Percentiles rank a stretch among this genome's conserved stretches.
Conservation (phyloP, 2,113 vertebrate genomes). For the Epinephelus fuscoguttatus region DNA sequence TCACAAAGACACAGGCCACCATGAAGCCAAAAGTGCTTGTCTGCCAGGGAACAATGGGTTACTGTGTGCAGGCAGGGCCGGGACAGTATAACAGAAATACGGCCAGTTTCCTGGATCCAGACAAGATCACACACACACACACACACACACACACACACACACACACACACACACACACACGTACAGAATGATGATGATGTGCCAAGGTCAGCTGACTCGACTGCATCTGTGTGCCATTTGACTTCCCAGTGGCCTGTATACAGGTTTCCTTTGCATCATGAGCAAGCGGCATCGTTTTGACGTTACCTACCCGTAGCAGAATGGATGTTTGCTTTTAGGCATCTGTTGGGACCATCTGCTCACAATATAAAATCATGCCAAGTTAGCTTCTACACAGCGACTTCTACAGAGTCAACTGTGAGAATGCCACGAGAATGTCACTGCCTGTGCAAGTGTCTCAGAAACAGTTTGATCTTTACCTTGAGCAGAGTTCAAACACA, state of each 20-base stretch:
- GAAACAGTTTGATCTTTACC: conserved; percentile 17
- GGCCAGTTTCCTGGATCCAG: conserved; percentile 44
- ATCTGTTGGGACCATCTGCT: conserved; percentile 65
- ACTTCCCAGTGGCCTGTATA: conserved; percentile 30
- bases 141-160: neutral
- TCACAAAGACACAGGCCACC: conserved; percentile 5
- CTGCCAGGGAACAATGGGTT: conserved; percentile 51
- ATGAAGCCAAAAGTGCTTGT: conserved; percentile 23
- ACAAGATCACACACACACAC: conserved; percentile 45
- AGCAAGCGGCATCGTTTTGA: conserved; percentile 35
- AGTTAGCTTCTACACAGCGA: conserved; percentile 30
- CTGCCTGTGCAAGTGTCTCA: conserved; percentile 2
- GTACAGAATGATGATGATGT: conserved; percentile 1
- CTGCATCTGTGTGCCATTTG: conserved; percentile 45
- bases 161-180: conserved; percentile 10
- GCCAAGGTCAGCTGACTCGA: conserved; percentile 55
- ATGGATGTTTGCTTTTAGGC: conserved; percentile 48
- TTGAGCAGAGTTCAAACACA: neutral
- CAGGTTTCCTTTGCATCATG: conserved; percentile 33
- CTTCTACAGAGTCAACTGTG: conserved; percentile 12
- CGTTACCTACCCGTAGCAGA: conserved; percentile 27
- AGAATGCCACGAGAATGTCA: conserved; percentile 30
- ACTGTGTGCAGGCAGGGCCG: conserved; percentile 45
- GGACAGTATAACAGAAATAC: conserved; percentile 45
- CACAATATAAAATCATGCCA: conserved; percentile 28